Base-by-base conservation (phyloP, 2,113 vertebrate genomes). In the Oryzias curvinotus region DNA sequence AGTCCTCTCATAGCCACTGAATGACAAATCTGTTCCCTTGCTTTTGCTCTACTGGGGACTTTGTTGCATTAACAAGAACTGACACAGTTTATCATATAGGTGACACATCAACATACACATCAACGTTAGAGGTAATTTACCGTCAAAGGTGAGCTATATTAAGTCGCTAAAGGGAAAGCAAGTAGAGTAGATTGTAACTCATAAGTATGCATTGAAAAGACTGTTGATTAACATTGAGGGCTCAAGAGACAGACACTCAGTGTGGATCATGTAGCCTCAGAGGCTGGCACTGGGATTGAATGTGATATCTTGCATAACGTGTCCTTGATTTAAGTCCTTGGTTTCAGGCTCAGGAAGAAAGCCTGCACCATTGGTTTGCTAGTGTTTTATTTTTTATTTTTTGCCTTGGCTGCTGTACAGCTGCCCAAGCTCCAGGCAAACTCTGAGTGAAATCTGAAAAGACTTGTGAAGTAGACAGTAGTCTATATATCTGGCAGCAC, bases 151-250 rank as follows among this genome's bases (percentile, higher is more conserved):
- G 77, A 82, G 75, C 80, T 85, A 71, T 88, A 88, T 87, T 71
- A 62, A 80, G 83, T 65, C 68, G 83, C 84, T 74, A 81, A 88
- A 80, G 82, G 85, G 86, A 82, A 83, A 84, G 73, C 60, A 46
- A 71, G 71, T 73, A 79, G 84, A 86, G 81, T 84, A 78, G 82
- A 87, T 83, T 78, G 82, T 77, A 81, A 80, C 81, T 88, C 86
- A 87, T 88, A 83, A 89, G 86, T 87, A 88, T 89, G 84, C 86
- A 85, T 81, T 77, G 79, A 59, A 83, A 85, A 77, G 81, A 78
- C 69, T 73, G 83, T 88, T 88, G 83, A 89, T 88, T 87, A 88
- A 85, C 84, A 81, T 72, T 69, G 67, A 87, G 77, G 75, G 79
- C 84, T 83, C 77, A 3, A 53, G 81, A 88, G 86, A 88, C 73